Evolutionary conservation across 2,797 vertebrate genomes (phyloP), one percentile per base, ranked within the genome.

Genomic region (Betta splendens): DNA sequence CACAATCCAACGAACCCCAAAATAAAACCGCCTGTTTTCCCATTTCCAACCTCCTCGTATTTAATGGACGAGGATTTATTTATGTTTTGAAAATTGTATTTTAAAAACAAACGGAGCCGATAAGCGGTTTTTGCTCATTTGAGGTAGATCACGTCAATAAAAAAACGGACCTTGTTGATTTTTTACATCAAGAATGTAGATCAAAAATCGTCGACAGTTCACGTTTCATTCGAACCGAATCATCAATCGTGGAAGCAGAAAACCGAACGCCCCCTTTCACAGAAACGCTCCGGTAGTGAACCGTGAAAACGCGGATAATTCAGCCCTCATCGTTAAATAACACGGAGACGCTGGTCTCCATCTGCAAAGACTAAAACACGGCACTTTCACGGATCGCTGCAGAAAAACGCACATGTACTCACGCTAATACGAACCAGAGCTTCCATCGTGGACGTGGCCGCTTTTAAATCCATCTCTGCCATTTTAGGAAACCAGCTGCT

Each of bases 401-500:
- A 54, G 9, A 48, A 3, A 51, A 20, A 26, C 12, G 55, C 0
- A 46, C 2, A n/a, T 2, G 28, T 48, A 92, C 94, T 95, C 88
- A 96, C 94, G 78, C 92, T 94, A 83, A 94, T 92, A 66, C 94
- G 92, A 79, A 92, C 92, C 90, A 95, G 75, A 4, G 94, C 93
- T 55, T 96, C 94, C 94, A 95, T 95, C 87, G 93, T 92, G 50
- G 92, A 91, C 57, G 93, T 91, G 85, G 92, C 92, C 59, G 92
- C 88, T 87, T 93, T 93, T 50, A 92, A 69, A 65, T 94, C 94
- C 75, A 92, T 90, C 71, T 94, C 92, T 55, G 93, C 93, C 93
- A 94, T 94, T 62, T 85, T 80, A 62, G 50, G 62, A 67, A 58
- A 70, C 75, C 29, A 69, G 62, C 70, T 55, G 7, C 63, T 59